Percentiles rank a stretch among this genome's conserved stretches.
Evolutionary conservation across 2,113 vertebrate species (phyloP).

Genomic region (Epinephelus moara): DNA sequence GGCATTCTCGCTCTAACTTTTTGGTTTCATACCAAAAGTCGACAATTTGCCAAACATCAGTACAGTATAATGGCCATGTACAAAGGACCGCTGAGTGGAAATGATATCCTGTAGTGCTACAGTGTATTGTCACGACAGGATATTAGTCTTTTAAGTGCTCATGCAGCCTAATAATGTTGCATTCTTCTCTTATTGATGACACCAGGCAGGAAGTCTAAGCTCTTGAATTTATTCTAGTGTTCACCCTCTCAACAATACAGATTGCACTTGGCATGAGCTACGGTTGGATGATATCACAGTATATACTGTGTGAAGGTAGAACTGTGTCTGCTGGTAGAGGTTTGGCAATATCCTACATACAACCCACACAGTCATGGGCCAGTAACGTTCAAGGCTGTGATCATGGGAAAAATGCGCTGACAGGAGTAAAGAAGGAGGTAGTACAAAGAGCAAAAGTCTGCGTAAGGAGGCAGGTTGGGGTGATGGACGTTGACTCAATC

Average conservation of each 20-base stretch:
- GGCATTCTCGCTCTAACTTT: conserved; percentile 4
- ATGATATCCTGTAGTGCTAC: conserved; percentile 22
- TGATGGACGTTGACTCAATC: too few relatives aligned
- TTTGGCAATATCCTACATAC: too few relatives aligned
- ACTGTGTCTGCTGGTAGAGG: too few relatives aligned
- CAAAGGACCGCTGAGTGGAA: conserved; percentile 32
- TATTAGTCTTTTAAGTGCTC: conserved; percentile 39
- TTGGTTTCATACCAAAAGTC: conserved; percentile 34
- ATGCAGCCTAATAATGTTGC: not conserved
- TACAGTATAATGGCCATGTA: conserved; percentile 28
- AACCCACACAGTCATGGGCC: too few relatives aligned
- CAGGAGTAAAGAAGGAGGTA: too few relatives aligned
- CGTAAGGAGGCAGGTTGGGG: too few relatives aligned
- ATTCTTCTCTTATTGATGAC: conserved; percentile 12
- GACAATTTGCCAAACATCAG: conserved; percentile 50
- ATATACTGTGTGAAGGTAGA: too few relatives aligned
- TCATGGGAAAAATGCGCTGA: too few relatives aligned
- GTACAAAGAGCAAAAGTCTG: too few relatives aligned
- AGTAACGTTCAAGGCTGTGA: too few relatives aligned
- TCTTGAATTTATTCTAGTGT: conserved; percentile 26
- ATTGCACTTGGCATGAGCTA: conserved; percentile 5
- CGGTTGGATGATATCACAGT: too few relatives aligned
- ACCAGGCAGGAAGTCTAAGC: conserved; percentile 1
- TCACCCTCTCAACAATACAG: conserved; percentile 13
- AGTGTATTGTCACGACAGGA: conserved; percentile 35